Evolutionary conservation across 2,113 vertebrate genomes (phyloP).

Genomic region (Myocastor coypus): DNA sequence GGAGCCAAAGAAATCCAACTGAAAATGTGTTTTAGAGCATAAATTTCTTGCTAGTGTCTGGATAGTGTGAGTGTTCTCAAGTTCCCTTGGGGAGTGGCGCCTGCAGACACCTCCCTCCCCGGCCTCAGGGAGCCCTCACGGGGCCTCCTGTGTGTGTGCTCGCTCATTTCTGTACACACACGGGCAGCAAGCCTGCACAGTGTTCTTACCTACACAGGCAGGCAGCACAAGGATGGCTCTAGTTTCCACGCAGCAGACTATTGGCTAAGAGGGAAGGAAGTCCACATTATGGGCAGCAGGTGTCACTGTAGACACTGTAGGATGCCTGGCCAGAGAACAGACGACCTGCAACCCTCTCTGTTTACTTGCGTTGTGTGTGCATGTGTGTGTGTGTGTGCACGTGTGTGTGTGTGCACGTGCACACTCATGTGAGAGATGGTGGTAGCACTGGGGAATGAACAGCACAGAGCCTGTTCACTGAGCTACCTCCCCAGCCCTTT

Average conservation of each 20-base stretch:
- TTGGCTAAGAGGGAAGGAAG: too few species aligned
- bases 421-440: background rate
- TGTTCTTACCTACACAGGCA: background rate
- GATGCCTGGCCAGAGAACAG: background rate
- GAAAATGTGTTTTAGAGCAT: background rate
- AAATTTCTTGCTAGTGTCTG: background rate
- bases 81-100: background rate
- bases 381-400: background rate
- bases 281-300: constrained; percentile 39
- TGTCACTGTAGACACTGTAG: constrained; percentile 57
- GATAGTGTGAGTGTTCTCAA: background rate
- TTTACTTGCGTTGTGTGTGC: background rate
- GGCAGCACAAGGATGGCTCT: background rate
- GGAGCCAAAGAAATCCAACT: background rate
- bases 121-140: background rate
- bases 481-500: background rate
- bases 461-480: background rate
- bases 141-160: too few species aligned
- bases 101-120: background rate
- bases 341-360: background rate
- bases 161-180: accelerated
- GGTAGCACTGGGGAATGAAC: background rate
- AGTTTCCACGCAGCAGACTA: background rate
- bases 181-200: too few species aligned
- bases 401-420: background rate